These are phyloP conservation scores for Sitta carolinensis DNA, from an alignment of 2,797 vertebrate species.

Conservation along the genomic window DNA sequence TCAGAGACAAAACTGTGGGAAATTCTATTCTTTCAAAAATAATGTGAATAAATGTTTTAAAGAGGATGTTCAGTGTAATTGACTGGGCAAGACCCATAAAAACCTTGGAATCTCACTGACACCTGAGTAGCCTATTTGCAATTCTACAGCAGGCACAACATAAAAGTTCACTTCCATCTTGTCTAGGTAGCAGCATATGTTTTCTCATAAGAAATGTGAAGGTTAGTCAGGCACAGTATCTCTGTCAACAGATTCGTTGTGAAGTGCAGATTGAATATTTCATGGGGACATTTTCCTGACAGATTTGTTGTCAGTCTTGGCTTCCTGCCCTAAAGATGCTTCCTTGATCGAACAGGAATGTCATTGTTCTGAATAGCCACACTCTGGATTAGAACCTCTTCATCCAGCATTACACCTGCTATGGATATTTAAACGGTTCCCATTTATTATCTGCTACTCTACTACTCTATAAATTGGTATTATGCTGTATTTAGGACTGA, in stretches of 20 bases:
- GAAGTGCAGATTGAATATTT: conserved; percentile 67
- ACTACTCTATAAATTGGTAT: background rate
- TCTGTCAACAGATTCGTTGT: conserved; percentile 60
- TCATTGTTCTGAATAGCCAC: conserved; percentile 39
- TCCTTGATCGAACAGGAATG: conserved; percentile 25
- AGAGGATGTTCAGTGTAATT: background rate
- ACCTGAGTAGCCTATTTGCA: conserved; percentile 26
- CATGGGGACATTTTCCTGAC: conserved; percentile 53
- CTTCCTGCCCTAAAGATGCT: conserved; percentile 40
- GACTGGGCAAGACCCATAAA: background rate
- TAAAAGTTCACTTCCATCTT: conserved; percentile 23
- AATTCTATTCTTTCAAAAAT: background rate
- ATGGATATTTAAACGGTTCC: background rate
- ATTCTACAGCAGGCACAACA: background rate
- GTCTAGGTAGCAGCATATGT: conserved; percentile 35
- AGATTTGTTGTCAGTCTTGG: conserved; percentile 50
- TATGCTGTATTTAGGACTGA: background rate
- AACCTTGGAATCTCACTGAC: background rate
- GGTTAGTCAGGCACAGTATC: conserved; percentile 36
- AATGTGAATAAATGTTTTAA: background rate
- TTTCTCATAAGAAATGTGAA: conserved; percentile 56
- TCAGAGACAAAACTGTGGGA: background rate
- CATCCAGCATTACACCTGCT: background rate
- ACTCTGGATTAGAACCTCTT: background rate
- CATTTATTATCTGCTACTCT: background rate